These are phyloP conservation scores for Sarcophilus harrisii DNA, from an alignment of 2,797 vertebrate genomes.

Conservation along the genomic window DNA sequence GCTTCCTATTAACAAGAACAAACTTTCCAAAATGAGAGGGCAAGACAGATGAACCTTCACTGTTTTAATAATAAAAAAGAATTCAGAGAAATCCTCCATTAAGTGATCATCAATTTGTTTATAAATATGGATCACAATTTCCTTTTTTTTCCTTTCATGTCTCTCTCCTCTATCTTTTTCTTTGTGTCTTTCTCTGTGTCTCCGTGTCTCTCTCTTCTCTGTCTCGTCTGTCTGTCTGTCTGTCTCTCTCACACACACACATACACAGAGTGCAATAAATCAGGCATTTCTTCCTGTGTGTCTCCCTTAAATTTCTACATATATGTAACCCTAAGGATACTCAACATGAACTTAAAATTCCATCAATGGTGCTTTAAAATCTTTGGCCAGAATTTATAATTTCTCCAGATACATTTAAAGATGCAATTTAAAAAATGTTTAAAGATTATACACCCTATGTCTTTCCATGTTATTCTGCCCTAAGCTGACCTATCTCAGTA, in stretches of 20 bases:
- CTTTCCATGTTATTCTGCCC: not conserved
- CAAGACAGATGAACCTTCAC: not conserved
- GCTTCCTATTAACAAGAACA: not conserved
- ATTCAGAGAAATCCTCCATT: not conserved
- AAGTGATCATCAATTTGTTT: not conserved
- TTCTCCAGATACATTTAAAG: not conserved
- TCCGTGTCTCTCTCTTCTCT: too few relatives aligned
- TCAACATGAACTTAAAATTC: not conserved
- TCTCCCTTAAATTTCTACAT: not conserved
- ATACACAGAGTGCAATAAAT: not conserved
- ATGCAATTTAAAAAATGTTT: conserved; percentile 20
- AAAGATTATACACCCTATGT: not conserved
- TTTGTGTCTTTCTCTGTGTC: too few relatives aligned
- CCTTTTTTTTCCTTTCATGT: not conserved
- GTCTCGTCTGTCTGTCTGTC: too few relatives aligned
- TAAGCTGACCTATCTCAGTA: not conserved
- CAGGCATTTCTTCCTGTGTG: not conserved
- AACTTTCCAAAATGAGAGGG: not conserved
- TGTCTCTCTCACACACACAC: not conserved
- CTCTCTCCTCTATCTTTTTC: too few relatives aligned
- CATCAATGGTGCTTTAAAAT: conserved; percentile 12
- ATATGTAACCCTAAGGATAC: not conserved
- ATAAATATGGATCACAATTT: not conserved
- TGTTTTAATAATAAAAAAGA: not conserved
- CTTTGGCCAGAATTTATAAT: conserved; percentile 28